Evolutionary conservation across 2,888 invertebrate genomes (phyloP), one percentile per base, ranked within the genome.

Genomic region (Latheticus oryzae): DNA sequence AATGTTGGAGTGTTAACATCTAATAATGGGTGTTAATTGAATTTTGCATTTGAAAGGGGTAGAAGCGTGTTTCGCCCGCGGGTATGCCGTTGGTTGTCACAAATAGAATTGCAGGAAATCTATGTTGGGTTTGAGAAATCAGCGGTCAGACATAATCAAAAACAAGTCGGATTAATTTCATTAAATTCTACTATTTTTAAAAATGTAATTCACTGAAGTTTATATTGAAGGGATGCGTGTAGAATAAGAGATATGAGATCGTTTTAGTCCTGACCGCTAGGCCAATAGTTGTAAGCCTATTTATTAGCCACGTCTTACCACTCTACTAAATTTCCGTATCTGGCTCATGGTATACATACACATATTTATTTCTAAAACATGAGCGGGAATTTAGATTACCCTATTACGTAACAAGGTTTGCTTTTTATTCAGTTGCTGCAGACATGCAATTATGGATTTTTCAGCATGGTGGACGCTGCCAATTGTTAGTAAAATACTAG

Each of bases 251-350:
- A 47, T 42, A 58, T 48, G 53, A 17, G 53, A 45, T 35, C 43
- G 53, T 26, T 33, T 43, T 13, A 38, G 48, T 48, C 47, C 43
- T 53, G 58, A 19, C 40, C 40, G 40, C 53, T 53, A 47, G 53
- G 40, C 58, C 53, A 58, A 58, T 58, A 53, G 58, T 58, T 58
- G 58, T 58, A 53, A 53, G 58, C 53, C 58, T 53, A 58, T 58
- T 58, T 58, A 58, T 58, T 58, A 58, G 53, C 58, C 58, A 58
- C 58, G 58, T 58, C 58, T 58, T 58, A 58, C 58, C 53, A 58
- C 58, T 58, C 53, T 33, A 58, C 47, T 53, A 58, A 58, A 58
- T 58, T 58, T 58, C 48, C 58, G 58, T 58, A 58, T 58, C 58
- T 53, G 58, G 17, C 33, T 19, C 58, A 48, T 48, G 58, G 45